Conservation (phyloP, 2,888 invertebrate species). For the Lepidochrysops patricia region DNA sequence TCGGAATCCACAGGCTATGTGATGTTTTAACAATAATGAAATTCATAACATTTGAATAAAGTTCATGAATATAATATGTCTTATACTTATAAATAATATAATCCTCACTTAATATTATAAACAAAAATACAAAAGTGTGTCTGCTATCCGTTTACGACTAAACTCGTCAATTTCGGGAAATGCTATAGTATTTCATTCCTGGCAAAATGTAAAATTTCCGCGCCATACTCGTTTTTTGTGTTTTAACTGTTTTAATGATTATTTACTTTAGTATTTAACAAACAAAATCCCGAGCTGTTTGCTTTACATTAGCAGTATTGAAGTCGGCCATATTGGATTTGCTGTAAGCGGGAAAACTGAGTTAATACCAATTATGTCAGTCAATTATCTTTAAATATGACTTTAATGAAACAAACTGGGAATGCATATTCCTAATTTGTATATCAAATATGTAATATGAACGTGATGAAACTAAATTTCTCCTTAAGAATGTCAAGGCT, state of each 20-base stretch:
- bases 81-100: too few relatives aligned
- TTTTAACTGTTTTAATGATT: too few relatives aligned
- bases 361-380: conserved; percentile 5
- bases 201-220: too few relatives aligned
- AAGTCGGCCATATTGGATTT: conserved; percentile 36
- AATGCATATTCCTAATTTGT: background rate
- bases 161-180: too few relatives aligned
- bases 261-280: conserved; percentile 1
- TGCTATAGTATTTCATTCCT: too few relatives aligned
- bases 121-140: too few relatives aligned
- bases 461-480: background rate
- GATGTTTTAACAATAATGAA: too few relatives aligned
- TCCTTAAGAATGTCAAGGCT: background rate
- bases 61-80: too few relatives aligned
- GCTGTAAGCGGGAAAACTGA: conserved; percentile 12
- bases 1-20: background rate
- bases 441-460: background rate
- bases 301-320: conserved; percentile 7
- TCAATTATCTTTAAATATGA: conserved; percentile 2
- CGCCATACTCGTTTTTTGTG: too few relatives aligned
- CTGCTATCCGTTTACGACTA: too few relatives aligned
- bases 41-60: too few relatives aligned
- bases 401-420: conserved; percentile 2
- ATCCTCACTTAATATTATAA: too few relatives aligned
- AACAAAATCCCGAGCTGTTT: background rate